Evolutionary conservation across 2,797 vertebrate species (phyloP).

Genomic region (Rhynchotus rufescens): DNA sequence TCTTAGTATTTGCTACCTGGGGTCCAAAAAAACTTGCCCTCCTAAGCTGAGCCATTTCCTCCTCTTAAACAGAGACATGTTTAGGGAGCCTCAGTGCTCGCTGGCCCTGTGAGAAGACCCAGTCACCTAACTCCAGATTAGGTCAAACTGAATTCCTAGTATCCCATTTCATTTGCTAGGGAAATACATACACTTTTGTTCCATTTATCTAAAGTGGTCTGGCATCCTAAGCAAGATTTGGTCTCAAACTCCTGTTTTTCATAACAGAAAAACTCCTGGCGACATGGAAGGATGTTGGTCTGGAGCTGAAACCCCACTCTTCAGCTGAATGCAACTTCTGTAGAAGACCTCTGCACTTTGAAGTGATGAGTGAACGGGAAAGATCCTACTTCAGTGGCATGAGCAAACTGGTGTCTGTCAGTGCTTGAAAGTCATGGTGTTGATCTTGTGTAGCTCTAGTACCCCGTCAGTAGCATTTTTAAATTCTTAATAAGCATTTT

Average conservation of each 20-base stretch:
- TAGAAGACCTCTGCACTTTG: conserved; percentile 92
- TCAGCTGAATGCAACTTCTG: conserved; percentile 95
- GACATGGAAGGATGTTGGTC: conserved; percentile 89
- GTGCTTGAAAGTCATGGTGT: conserved; percentile 79
- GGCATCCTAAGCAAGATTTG: background rate
- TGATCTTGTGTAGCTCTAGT: background rate
- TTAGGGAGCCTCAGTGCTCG: background rate
- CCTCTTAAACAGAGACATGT: background rate
- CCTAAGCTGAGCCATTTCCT: background rate
- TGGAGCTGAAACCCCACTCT: conserved; percentile 90
- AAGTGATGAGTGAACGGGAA: conserved; percentile 93
- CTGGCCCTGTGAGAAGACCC: background rate
- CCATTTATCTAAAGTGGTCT: background rate
- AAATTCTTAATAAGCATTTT: conserved; percentile 69
- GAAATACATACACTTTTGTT: background rate
- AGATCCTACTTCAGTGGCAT: conserved; percentile 93
- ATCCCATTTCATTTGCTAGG: background rate
- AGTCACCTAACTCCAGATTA: background rate
- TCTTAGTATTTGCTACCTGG: rapidly evolving
- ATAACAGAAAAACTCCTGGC: conserved; percentile 87
- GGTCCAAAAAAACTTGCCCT: background rate
- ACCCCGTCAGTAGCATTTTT: conserved; percentile 64
- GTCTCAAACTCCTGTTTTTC: background rate
- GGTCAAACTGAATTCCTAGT: background rate
- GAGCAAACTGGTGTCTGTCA: conserved; percentile 90